phyloP scores from a whole-genome alignment of 2,113 vertebrate genomes.

The Rhinoderma darwinii region DNA sequence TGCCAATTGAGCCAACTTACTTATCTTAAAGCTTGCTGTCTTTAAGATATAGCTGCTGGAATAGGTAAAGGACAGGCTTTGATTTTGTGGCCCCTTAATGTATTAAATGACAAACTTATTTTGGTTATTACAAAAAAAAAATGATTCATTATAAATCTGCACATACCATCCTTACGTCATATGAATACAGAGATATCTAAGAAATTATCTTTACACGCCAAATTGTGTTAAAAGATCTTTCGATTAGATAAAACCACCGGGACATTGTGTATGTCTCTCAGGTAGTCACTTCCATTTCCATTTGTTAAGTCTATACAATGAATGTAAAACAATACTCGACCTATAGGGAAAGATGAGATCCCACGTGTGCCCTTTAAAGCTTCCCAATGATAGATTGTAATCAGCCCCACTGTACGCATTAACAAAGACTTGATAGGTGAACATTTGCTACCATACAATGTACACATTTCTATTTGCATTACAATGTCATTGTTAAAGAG shows the following conservation, averaged over 20 bases:
- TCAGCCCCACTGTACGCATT: slow-evolving; percentile 27
- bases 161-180: background rate
- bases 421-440: slow-evolving; percentile 42
- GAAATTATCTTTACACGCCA: background rate
- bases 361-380: slow-evolving; percentile 39
- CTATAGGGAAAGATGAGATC: slow-evolving; percentile 45
- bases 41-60: background rate
- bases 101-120: background rate
- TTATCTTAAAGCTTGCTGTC: too few species aligned
- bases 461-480: slow-evolving; percentile 53
- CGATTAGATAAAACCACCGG: background rate
- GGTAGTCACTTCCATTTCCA: background rate
- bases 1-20: too few species aligned
- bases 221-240: background rate
- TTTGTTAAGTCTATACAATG: slow-evolving; percentile 18
- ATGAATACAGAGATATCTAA: background rate
- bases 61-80: background rate
- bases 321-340: slow-evolving; percentile 37
- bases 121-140: background rate
- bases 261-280: background rate
- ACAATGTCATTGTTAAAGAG: slow-evolving; percentile 54
- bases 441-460: slow-evolving; percentile 46
- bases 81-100: background rate
- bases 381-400: slow-evolving; percentile 46
- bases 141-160: background rate